Evolutionary conservation across 1,140 invertebrate genomes (phyloP).

Genomic region (Drosophila parvula): DNA sequence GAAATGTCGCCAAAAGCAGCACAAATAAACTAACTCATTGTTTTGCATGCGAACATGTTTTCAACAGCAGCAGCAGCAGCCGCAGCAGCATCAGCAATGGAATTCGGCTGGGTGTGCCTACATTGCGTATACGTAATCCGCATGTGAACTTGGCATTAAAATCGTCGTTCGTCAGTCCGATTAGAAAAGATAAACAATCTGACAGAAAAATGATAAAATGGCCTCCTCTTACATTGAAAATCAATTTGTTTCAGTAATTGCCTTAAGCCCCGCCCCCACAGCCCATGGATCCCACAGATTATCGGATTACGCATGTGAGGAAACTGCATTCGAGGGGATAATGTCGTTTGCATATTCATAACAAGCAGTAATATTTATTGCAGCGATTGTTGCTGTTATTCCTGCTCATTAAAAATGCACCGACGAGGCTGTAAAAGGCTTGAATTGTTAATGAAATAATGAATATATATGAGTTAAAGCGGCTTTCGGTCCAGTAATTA

Average conservation of each 20-base stretch:
- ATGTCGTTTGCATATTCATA: slow-evolving; percentile 40
- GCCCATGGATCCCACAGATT: slow-evolving; percentile 11
- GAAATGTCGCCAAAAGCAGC: slow-evolving; percentile 3
- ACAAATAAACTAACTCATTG: slow-evolving; percentile 26
- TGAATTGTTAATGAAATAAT: slow-evolving; percentile 55
- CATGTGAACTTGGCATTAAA: slow-evolving; percentile 49
- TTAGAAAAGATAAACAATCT: slow-evolving; percentile 5
- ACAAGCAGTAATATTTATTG: slow-evolving; percentile 49
- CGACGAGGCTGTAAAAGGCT: slow-evolving; percentile 35
- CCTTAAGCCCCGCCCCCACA: background rate
- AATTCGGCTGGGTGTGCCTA: slow-evolving; percentile 41
- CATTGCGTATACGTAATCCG: slow-evolving; percentile 43
- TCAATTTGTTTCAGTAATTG: slow-evolving; percentile 38
- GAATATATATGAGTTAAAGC: slow-evolving; percentile 53
- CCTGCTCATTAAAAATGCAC: slow-evolving; percentile 55
- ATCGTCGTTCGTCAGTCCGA: slow-evolving; percentile 3
- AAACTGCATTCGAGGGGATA: slow-evolving; percentile 23
- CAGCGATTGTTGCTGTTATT: slow-evolving; percentile 8
- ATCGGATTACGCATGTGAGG: slow-evolving; percentile 56
- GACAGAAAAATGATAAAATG: slow-evolving; percentile 6
- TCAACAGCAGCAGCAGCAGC: no score
- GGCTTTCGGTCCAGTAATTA: slow-evolving; percentile 63
- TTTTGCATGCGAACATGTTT: slow-evolving; percentile 57
- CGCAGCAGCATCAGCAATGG: slow-evolving; percentile 1
- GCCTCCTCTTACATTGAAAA: slow-evolving; percentile 26